Evolutionary conservation across 37 sponge, comb jelly and placozoan genomes (phyloP).

Genomic region (Chondrilla cf. caribensis): DNA sequence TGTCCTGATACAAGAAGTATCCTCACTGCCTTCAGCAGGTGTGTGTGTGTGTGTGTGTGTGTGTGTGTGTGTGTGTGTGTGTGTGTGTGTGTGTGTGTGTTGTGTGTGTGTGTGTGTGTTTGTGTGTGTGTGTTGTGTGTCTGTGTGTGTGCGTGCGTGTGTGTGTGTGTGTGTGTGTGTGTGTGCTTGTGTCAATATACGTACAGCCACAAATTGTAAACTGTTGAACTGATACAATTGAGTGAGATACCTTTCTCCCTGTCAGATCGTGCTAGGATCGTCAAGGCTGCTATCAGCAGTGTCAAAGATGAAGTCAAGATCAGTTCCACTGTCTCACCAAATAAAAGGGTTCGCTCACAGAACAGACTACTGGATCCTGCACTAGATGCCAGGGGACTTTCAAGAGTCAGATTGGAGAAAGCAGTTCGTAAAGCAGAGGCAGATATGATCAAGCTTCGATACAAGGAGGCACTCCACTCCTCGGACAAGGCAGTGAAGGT

Average conservation of each 20-base stretch:
- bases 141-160: too few species aligned
- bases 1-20: too few species aligned
- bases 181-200: too few species aligned
- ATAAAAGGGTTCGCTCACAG: not conserved
- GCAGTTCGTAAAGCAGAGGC: not conserved
- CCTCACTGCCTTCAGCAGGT: too few species aligned
- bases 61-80: too few species aligned
- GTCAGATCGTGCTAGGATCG: not conserved
- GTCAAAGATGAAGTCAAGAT: not conserved
- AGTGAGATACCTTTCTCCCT: not conserved
- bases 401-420: not conserved
- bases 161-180: too few species aligned
- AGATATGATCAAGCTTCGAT: not conserved
- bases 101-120: too few species aligned
- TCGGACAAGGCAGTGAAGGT: conserved; percentile 29
- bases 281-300: not conserved
- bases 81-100: too few species aligned
- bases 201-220: too few species aligned
- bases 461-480: not conserved
- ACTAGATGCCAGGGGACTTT: not conserved
- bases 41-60: too few species aligned
- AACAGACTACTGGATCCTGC: not conserved
- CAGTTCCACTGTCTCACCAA: not conserved
- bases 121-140: too few species aligned
- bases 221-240: too few species aligned